Conservation (phyloP, 2,888 invertebrate genomes). For the Dryadula phaetusa region DNA sequence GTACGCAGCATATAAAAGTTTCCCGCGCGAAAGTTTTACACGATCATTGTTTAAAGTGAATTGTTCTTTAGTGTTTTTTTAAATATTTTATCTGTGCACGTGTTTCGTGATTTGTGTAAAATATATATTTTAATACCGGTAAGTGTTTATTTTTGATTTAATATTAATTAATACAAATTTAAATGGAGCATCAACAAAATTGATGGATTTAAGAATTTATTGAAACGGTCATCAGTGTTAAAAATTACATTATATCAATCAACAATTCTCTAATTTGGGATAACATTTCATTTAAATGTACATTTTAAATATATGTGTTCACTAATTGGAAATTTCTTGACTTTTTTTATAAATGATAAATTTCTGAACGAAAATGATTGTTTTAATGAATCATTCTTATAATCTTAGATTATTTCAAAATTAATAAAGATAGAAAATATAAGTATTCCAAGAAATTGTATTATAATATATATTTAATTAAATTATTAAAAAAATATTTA, state of each 20-base stretch:
- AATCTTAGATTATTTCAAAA: too few species aligned
- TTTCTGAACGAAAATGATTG: background rate
- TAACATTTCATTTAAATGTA: background rate
- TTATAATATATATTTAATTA: too few species aligned
- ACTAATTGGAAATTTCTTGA: constrained; percentile 10
- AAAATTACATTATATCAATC: constrained; percentile 36
- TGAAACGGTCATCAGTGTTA: constrained; percentile 32
- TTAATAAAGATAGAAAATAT: too few species aligned
- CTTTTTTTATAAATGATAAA: background rate
- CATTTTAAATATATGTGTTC: background rate
- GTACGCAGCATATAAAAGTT: constrained; percentile 57
- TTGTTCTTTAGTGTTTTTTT: constrained; percentile 19
- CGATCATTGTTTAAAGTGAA: constrained; percentile 49
- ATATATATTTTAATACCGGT: constrained; percentile 27
- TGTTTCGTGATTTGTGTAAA: constrained; percentile 21
- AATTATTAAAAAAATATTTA: too few species aligned
- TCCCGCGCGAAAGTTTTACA: constrained; percentile 63
- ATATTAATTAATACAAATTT: constrained; percentile 27
- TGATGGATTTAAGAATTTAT: constrained; percentile 37
- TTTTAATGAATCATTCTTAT: background rate
- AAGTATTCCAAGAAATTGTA: too few species aligned
- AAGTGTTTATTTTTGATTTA: constrained; percentile 28
- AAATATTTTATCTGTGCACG: constrained; percentile 23
- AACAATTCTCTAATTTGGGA: background rate
- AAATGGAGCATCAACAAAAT: constrained; percentile 29